Base-by-base conservation (phyloP, 1,140 invertebrate genomes). In the Calliopsis andreniformis region DNA sequence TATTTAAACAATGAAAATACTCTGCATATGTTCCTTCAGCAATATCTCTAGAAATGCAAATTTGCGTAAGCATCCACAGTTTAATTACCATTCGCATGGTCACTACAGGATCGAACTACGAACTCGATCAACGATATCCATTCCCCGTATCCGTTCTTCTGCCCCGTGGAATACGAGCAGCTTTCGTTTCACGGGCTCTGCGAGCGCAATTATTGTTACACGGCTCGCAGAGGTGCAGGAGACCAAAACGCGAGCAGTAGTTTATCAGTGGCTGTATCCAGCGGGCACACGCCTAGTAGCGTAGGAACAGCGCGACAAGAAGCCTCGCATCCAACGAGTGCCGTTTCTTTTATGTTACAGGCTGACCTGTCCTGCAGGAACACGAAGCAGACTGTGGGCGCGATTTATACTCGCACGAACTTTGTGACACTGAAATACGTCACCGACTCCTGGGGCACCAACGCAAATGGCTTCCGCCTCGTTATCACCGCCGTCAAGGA, bases 401-500 rank as follows among this genome's bases (percentile, higher is more conserved):
- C 96, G 69, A 96, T 98, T 90, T 97, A 97, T 92, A 98, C 97
- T 42, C 94, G 96, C 82, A 97, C 96, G 87, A 98, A 98, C 93
- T 98, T 97, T 92, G 96, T 98, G 76, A 98, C 97, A 28, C 94
- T 98, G 78, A 97, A 97, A 92, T 98, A 98, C 93, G 96, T 97
- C 86, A 98, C 97, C 47, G 97, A 98, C 92, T 94, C 94, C 86
- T 98, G 97, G 96, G 97, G 97, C 63, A 97, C 97, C 64, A 95
- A 97, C 89, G 94, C 95, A 80, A 98, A 98, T 92, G 97, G 97
- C 75, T 98, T 98, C 93, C 96, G 96, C 84, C 94, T 98, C 78
- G 95, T 98, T 91, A 98, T 98, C 92, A 98, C 97, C 55, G 97
- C 97, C 79, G 96, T 98, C 87, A 98, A 98, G 92, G 97, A 98